Base-by-base conservation (phyloP, 2,797 vertebrate species). In the Ptychadena robeensis region DNA sequence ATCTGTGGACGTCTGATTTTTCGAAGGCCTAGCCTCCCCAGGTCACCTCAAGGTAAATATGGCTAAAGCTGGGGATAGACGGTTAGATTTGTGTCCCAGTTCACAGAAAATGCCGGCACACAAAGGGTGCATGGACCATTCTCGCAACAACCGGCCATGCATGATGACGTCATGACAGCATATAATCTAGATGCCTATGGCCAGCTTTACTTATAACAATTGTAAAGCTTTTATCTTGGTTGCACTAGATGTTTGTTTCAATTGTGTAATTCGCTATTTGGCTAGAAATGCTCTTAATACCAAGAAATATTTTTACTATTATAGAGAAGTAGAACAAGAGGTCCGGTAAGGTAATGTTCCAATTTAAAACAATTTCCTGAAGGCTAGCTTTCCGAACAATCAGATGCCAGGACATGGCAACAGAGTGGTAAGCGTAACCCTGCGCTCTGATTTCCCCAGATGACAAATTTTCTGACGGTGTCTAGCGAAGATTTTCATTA, bases 401-500 rank as follows among this genome's bases (percentile, higher is more conserved):
- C 15, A 18, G 44, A 53, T 53, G 59, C 59, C n/a, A 28, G 25
- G 59, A 28, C 25, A 25, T 38, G 72, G 77, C 48, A 38, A 70
- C 53, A 65, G 69, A 80, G 38, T 63, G 40, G 77, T 80, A 85
- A 69, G 70, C 69, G 35, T 28, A 64, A 80, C 82, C 76, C 64
- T 28, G 71, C 71, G 67, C 32, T 61, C 69, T 80, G 61, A 75
- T 74, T 79, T 84, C 70, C 82, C 82, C 48, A 74, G 82, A 72
- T 85, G 53, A 85, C 80, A 80, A 73, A 85, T 80, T 75, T 84
- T 70, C 75, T 66, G 18, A 30, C 61, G 28, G 59, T 59, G 40
- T 66, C 82, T 85, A 18, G 11, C 64, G 37, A 35, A 80, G 78
- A 85, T 75, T 80, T 85, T 85, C 82, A 85, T 85, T 85, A 85